Base-by-base conservation (phyloP, 2,113 vertebrate species). In the Phodopus roborovskii region DNA sequence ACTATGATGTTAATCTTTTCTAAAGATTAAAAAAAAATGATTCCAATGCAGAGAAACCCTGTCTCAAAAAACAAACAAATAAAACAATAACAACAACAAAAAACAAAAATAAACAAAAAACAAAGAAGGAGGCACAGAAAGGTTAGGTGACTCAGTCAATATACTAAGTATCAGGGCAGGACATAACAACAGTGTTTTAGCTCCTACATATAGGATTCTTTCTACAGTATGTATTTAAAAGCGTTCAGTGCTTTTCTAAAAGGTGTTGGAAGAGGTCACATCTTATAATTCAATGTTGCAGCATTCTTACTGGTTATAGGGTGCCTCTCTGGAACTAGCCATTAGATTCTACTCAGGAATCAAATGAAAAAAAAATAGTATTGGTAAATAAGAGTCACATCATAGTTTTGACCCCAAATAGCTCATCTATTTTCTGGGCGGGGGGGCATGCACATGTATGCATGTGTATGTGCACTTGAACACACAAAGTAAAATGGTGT, bases 351-450 rank as follows among this genome's bases (percentile, higher is more conserved):
- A 64, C 33, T 86, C 75, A 66, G 91, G 84, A 95, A 82, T 86
- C 94, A 92, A 94, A 77, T 66, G n/a, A n/a, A 73, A 62, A 36
- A 92, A 91, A 85, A 45, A 83, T 88, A 78, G 9, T 53, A 68
- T 94, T 77, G 82, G 60, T 90, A 90, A 45, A 68, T 95, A 79
- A 94, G 13, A 90, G 81, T 90, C 81, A 71, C 77, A 78, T 70
- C 60, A 94, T 92, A 26, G 36, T 93, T 93, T 88, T 84, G 70
- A 93, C 68, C 33, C 42, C 81, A 90, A 91, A 77, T 53, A 93
- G 53, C 77, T 78, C n/a, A 71, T 66, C 42, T 39, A 53, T 26
- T 22, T 12, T 58, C 9, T 39, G 62, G 60, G n/a, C n/a, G n/a
- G 22, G 88, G 15, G 66, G 71, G 26, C 53, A 5, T 66, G 53